phyloP scores from a whole-genome alignment of 2,888 invertebrate genomes.

The Germaria angustata region DNA sequence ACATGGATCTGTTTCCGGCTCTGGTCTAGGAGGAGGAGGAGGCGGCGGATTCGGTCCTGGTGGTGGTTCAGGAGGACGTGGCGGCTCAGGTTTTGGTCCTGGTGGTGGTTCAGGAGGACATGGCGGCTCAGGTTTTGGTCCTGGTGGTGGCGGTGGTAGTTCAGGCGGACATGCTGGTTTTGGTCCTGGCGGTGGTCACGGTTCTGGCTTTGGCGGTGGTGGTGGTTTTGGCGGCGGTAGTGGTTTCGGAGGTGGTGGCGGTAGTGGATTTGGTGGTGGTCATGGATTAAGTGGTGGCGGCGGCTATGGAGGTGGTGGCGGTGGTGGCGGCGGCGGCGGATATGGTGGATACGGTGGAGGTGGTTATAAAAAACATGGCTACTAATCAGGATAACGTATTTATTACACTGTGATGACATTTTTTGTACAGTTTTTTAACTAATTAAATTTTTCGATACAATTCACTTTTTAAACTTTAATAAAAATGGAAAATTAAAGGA shows the following conservation, averaged over 20 bases:
- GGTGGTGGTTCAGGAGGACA: constrained; percentile 31
- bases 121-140: constrained; percentile 10
- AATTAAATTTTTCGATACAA: constrained; percentile 26
- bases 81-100: constrained; percentile 20
- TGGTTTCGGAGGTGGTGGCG: constrained; percentile 23
- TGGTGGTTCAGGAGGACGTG: constrained; percentile 35
- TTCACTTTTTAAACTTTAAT: no score
- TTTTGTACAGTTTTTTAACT: background rate
- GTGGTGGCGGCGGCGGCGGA: constrained; percentile 26
- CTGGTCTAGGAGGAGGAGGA: constrained; percentile 36
- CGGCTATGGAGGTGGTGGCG: constrained; percentile 39
- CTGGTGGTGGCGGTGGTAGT: constrained; percentile 36
- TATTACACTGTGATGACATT: constrained; percentile 47
- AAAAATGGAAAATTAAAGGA: no score
- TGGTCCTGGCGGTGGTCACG: constrained; percentile 1
- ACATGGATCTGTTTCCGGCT: constrained; percentile 5
- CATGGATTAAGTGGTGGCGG: constrained; percentile 24
- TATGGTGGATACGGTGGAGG: constrained; percentile 48
- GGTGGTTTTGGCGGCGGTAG: background rate
- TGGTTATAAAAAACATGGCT: constrained; percentile 63
- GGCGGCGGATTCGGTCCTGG: constrained; percentile 22
- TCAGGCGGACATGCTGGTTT: constrained; percentile 15
- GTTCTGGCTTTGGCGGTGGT: constrained; percentile 5
- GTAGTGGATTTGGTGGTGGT: constrained; percentile 39
- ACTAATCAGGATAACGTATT: constrained; percentile 37